Evolutionary conservation across 2,888 invertebrate genomes (phyloP).

Genomic region (Drosophila tanythrix): DNA sequence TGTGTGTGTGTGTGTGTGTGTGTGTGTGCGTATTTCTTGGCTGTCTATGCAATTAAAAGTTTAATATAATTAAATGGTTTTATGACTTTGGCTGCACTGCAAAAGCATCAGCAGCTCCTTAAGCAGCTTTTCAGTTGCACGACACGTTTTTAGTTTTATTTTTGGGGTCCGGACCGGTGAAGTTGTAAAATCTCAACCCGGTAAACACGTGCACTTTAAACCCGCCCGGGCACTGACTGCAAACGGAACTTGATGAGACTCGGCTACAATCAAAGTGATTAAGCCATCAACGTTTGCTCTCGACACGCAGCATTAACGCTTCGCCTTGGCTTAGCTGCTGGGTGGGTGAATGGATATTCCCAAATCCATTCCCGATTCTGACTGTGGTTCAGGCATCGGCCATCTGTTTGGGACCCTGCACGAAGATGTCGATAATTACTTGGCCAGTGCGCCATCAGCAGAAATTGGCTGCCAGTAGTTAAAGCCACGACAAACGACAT

Average conservation of each 20-base stretch:
- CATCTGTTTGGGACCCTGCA: slow-evolving; percentile 38
- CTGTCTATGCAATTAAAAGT: slow-evolving; percentile 83
- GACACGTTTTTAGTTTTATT: slow-evolving; percentile 47
- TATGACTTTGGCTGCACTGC: slow-evolving; percentile 73
- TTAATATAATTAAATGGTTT: slow-evolving; percentile 84
- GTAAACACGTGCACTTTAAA: slow-evolving; percentile 72
- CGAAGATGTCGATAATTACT: slow-evolving; percentile 74
- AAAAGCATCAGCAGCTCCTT: slow-evolving; percentile 46
- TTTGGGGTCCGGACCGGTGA: slow-evolving; percentile 22
- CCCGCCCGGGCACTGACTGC: slow-evolving; percentile 35
- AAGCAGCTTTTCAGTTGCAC: slow-evolving; percentile 46
- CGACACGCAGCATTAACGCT: slow-evolving; percentile 79
- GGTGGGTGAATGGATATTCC: not conserved
- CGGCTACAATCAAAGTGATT: slow-evolving; percentile 68
- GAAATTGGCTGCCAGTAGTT: slow-evolving; percentile 66
- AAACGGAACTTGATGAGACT: slow-evolving; percentile 46
- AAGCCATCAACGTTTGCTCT: slow-evolving; percentile 77
- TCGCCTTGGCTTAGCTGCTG: slow-evolving; percentile 35
- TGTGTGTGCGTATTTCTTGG: slow-evolving; percentile 54
- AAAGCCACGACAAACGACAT: slow-evolving; percentile 39
- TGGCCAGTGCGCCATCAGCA: slow-evolving; percentile 77
- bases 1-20: slow-evolving; percentile 21
- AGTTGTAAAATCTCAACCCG: slow-evolving; percentile 41
- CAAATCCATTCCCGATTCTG: slow-evolving; percentile 19
- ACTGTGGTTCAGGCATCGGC: slow-evolving; percentile 11